A percentile compares a stretch with the other conserved stretches of the same genome.
Conservation (phyloP, 2,888 invertebrate genomes). For the Pachliopta kotzebuea region DNA sequence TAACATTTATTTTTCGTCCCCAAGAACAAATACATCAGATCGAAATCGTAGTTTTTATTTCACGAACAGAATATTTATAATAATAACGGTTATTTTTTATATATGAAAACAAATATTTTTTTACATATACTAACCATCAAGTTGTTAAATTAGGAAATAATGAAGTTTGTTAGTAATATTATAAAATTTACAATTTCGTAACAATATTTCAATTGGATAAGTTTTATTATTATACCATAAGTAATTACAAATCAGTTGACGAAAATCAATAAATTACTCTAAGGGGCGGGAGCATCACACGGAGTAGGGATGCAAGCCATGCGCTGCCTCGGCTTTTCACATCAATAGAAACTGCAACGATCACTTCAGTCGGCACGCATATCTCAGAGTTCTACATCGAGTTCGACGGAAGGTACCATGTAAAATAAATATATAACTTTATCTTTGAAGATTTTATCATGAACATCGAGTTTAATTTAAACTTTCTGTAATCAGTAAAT, state of each 20-base stretch:
- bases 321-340: slow-evolving; percentile 13
- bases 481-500: background rate
- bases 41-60: no score
- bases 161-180: background rate
- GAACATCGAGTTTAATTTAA: background rate
- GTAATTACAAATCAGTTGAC: background rate
- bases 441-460: background rate
- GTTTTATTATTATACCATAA: background rate
- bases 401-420: slow-evolving; percentile 17
- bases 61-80: no score
- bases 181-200: background rate
- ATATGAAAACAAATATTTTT: no score
- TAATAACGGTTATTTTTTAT: no score
- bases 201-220: background rate
- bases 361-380: slow-evolving; percentile 14
- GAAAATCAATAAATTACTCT: slow-evolving; percentile 11
- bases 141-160: no score
- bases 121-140: no score
- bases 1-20: no score
- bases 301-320: slow-evolving; percentile 25
- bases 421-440: background rate
- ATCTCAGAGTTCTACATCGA: slow-evolving; percentile 19
- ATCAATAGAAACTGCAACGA: slow-evolving; percentile 12
- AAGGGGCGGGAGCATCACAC: slow-evolving; percentile 14
- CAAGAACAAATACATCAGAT: no score